A percentile compares a stretch with the other conserved stretches of the same genome.
phyloP scores from a whole-genome alignment of 2,797 vertebrate genomes.

The Megalops cyprinoides region DNA sequence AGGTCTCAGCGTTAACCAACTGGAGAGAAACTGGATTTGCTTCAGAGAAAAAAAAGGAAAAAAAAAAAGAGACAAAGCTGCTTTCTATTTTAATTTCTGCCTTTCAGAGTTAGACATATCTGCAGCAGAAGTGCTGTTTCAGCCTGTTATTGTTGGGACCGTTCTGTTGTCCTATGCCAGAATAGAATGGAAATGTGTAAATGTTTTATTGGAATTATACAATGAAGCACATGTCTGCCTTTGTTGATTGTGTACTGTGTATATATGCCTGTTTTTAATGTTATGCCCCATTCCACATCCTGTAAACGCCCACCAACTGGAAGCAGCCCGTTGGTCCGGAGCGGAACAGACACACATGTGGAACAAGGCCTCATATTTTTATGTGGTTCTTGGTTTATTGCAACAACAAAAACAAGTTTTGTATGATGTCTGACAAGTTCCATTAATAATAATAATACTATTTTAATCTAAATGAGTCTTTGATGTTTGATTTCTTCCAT shows the following conservation, averaged over 20 bases:
- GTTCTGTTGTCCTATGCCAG: constrained; percentile 25
- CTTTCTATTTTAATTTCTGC: constrained; percentile 44
- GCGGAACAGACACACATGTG: constrained; percentile 26
- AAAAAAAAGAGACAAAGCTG: constrained; percentile 50
- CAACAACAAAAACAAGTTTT: constrained; percentile 33
- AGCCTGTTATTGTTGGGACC: constrained; percentile 7
- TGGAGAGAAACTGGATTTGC: constrained; percentile 31
- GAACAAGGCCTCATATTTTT: constrained; percentile 38
- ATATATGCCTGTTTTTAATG: constrained; percentile 43
- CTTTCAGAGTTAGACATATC: constrained; percentile 29
- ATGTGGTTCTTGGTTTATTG: constrained; percentile 30
- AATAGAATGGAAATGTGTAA: constrained; percentile 40
- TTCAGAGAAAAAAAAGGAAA: constrained; percentile 21
- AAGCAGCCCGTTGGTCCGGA: constrained; percentile 28
- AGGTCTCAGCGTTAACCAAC: constrained; percentile 24
- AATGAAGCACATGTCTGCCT: neutral
- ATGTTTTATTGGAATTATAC: constrained; percentile 44
- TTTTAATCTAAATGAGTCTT: constrained; percentile 56
- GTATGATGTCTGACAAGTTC: constrained; percentile 57
- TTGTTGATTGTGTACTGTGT: constrained; percentile 33
- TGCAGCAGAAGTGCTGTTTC: constrained; percentile 22
- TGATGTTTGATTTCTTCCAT: neutral
- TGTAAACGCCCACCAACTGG: constrained; percentile 35
- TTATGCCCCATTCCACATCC: constrained; percentile 23
- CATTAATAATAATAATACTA: constrained; percentile 69